Percentiles rank a stretch among this genome's conserved stretches.
phyloP scores from a whole-genome alignment of 1,140 invertebrate genomes.

The Lamellibrachia luymesi region DNA sequence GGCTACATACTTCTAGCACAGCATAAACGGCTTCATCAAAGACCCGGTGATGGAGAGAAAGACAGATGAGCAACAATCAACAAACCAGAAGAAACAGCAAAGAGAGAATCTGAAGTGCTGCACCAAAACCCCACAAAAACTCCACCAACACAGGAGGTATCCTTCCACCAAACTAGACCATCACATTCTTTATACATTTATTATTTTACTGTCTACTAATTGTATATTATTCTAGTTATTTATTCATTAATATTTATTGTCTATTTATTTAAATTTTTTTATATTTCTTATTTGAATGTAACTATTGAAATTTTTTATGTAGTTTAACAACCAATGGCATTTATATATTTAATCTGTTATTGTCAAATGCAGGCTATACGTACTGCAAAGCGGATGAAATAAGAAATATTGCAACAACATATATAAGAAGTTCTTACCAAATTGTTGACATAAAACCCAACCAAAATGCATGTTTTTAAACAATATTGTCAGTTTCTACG shows the following conservation, averaged over 20 bases:
- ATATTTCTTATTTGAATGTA: no score
- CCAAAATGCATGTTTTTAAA: background rate
- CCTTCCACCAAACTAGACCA: background rate
- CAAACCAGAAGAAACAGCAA: background rate
- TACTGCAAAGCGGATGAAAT: background rate
- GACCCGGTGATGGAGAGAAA: background rate
- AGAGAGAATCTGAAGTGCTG: background rate
- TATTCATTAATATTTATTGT: no score
- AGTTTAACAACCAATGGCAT: no score
- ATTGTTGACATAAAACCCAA: background rate
- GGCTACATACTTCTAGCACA: background rate
- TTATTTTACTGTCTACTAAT: no score
- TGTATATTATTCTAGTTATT: no score
- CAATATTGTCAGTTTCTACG: no score
- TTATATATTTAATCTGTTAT: no score
- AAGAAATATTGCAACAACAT: background rate
- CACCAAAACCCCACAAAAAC: no score
- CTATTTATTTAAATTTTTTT: no score
- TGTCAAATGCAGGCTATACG: no score
- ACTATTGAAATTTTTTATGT: no score
- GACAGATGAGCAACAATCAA: background rate
- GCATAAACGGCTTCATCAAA: background rate
- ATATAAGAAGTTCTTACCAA: background rate
- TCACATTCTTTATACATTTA: no score
- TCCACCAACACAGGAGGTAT: background rate